Evolutionary conservation across 2,888 invertebrate genomes (phyloP).

Genomic region (Chesias legatella): DNA sequence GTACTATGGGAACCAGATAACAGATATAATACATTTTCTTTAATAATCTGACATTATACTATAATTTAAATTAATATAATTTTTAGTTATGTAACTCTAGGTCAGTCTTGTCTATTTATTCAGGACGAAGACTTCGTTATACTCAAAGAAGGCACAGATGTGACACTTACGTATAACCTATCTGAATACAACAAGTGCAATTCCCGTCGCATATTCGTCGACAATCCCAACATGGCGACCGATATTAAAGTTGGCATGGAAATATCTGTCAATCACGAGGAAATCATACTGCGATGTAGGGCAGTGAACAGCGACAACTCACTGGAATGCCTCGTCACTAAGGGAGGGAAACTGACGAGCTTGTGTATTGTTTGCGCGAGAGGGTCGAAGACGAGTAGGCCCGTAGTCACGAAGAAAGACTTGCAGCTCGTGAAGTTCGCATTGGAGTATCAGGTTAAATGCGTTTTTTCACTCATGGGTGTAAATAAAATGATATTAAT

Average conservation of each 20-base stretch:
- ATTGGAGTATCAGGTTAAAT: slow-evolving; percentile 41
- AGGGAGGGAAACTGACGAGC: slow-evolving; percentile 37
- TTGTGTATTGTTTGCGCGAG: slow-evolving; percentile 34
- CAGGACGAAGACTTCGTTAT: slow-evolving; percentile 27
- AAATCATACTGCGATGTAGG: slow-evolving; percentile 37
- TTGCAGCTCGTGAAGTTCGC: slow-evolving; percentile 39
- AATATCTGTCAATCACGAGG: slow-evolving; percentile 37
- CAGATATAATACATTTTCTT: no score
- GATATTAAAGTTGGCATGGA: slow-evolving; percentile 40
- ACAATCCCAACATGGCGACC: slow-evolving; percentile 35
- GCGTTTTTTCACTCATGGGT: no score
- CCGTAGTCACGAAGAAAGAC: slow-evolving; percentile 39
- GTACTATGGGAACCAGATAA: no score
- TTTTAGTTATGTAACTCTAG: no score
- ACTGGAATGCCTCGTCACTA: slow-evolving; percentile 37
- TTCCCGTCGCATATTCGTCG: slow-evolving; percentile 38
- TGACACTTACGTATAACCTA: slow-evolving; percentile 36
- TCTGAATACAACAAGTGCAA: slow-evolving; percentile 40
- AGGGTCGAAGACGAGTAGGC: slow-evolving; percentile 29
- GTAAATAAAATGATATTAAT: no score
- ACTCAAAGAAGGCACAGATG: slow-evolving; percentile 27
- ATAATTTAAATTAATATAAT: no score
- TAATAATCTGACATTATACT: no score
- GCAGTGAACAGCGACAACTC: slow-evolving; percentile 27
- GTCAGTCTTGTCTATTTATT: no score